Percentiles rank a stretch among this genome's conserved stretches.
Evolutionary conservation across 2,113 vertebrate genomes (phyloP).

Genomic region (Rhinoptilus africanus): DNA sequence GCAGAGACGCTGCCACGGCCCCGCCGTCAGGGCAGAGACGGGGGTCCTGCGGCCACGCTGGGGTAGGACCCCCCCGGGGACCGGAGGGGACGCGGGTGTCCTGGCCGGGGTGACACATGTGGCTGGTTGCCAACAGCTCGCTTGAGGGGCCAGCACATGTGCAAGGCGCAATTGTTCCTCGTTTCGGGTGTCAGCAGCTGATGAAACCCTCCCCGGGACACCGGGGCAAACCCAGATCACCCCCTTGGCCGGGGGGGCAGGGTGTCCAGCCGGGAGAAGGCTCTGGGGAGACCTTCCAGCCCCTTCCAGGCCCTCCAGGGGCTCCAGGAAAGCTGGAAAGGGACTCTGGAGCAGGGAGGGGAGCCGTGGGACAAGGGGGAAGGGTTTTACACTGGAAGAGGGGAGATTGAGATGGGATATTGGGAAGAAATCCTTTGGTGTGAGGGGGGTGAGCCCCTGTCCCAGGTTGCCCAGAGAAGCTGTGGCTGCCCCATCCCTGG

Average conservation of each 20-base stretch:
- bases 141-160: not conserved
- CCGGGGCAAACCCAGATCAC: accelerated
- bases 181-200: not conserved
- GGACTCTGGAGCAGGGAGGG: no score
- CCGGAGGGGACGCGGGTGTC: not conserved
- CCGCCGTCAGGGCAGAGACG: not conserved
- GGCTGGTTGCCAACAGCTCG: not conserved
- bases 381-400: no score
- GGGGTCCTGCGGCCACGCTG: not conserved
- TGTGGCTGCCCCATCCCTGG: no score
- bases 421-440: no score
- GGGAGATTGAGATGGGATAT: no score
- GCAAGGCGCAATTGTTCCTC: not conserved
- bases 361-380: no score
- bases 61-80: not conserved
- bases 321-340: no score
- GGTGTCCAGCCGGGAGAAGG: no score
- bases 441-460: no score
- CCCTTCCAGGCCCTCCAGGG: no score
- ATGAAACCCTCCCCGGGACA: not conserved
- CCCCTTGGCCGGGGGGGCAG: not conserved
- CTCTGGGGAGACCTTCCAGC: no score
- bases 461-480: no score
- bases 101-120: not conserved
- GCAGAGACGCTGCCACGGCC: not conserved